Evolutionary conservation across 2,888 invertebrate genomes (phyloP).

Genomic region (Drosophila flavopinicola): DNA sequence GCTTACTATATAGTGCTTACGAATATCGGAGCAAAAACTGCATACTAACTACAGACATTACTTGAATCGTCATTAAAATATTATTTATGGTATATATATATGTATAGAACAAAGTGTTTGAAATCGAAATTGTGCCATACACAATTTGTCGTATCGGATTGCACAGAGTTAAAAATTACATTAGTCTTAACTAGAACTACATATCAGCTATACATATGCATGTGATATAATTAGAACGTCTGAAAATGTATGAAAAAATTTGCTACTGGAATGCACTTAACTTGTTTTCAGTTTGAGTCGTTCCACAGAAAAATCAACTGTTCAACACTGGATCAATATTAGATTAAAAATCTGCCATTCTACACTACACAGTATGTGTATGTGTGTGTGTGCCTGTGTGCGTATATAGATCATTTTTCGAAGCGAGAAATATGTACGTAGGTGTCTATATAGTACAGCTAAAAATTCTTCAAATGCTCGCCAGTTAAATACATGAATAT

Average conservation of each 20-base stretch:
- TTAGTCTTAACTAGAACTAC: slow-evolving; percentile 39
- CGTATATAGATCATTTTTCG: slow-evolving; percentile 10
- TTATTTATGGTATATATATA: slow-evolving; percentile 26
- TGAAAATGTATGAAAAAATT: slow-evolving; percentile 57
- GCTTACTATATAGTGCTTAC: slow-evolving; percentile 54
- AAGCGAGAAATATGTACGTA: slow-evolving; percentile 8
- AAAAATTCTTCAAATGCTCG: slow-evolving; percentile 26
- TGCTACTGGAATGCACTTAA: slow-evolving; percentile 73
- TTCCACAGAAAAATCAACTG: slow-evolving; percentile 19
- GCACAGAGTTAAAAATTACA: slow-evolving; percentile 43
- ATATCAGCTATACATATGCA: slow-evolving; percentile 25
- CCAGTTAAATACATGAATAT: slow-evolving; percentile 13
- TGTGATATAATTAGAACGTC: slow-evolving; percentile 43
- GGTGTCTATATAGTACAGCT: slow-evolving; percentile 16
- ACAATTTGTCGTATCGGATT: slow-evolving; percentile 33
- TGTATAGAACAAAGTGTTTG: slow-evolving; percentile 32
- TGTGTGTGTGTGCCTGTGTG: slow-evolving; percentile 12
- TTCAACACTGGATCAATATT: slow-evolving; percentile 20
- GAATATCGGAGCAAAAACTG: slow-evolving; percentile 64
- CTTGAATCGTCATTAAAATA: slow-evolving; percentile 34
- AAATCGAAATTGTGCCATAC: slow-evolving; percentile 34
- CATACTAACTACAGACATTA: slow-evolving; percentile 61
- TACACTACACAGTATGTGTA: slow-evolving; percentile 11
- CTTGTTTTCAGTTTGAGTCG: slow-evolving; percentile 29
- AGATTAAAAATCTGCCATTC: slow-evolving; percentile 12